Evolutionary conservation across 1,140 invertebrate genomes (phyloP), one percentile per base, ranked within the genome.

Genomic region (Nasonia vitripennis): DNA sequence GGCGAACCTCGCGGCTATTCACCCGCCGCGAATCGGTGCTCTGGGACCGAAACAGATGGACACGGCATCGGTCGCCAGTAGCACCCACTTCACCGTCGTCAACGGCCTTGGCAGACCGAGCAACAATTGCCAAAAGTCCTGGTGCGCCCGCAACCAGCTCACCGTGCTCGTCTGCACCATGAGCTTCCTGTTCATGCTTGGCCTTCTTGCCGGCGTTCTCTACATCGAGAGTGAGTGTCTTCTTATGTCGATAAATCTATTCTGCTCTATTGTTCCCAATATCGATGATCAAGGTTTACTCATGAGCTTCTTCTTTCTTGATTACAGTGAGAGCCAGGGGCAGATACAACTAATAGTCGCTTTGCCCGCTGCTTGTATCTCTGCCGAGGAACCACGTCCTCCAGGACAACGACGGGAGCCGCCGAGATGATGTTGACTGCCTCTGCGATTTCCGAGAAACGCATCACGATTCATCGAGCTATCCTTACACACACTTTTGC

Each of bases 11-110:
- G 95, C 95, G 6, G 94, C 95, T 87, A 95, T 96, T 90, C 94
- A 96, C 91, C 94, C 95, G 86, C 94, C 94, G 71, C 92, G 89
- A 88, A 90, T 90, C 85, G 55, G 55, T n/a, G 55, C 55, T n/a
- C 92, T 91, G 87, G 88, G 88, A 74, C 88, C 91, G 68, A 92
- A 93, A 88, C 90, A 92, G 83, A 90, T 94, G 78, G 96, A 97
- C 88, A 94, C 95, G 55, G 94, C 94, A 31, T 97, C 96, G n/a
- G 94, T 97, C 83, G 96, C 96, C 45, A 97, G 96, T 91, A 97
- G 96, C 83, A 97, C 96, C 82, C 96, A 97, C 92, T 97, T 97
- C 90, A 97, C 97, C 7, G 96, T 97, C 68, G 95, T 97, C 73
- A 97, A 97, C 90, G 96, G 96, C 20, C 95, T 97, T 89, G 95